Evolutionary conservation across 2,113 vertebrate species (phyloP).

Genomic region (Pygoscelis adeliae): DNA sequence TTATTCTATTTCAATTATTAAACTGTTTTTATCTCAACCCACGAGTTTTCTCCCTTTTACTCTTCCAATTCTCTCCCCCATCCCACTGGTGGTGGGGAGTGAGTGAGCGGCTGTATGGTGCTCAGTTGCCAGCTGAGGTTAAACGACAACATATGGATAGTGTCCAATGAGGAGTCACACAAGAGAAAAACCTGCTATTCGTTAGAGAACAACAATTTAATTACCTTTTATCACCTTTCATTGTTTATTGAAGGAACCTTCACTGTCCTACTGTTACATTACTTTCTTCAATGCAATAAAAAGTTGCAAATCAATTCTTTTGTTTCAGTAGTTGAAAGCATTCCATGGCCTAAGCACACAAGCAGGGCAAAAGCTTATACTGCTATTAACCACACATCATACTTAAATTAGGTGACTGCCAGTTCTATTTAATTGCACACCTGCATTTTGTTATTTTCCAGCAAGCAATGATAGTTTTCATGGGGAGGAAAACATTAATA

Average conservation of each 20-base stretch:
- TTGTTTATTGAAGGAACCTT: not conserved
- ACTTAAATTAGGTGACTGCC: not conserved
- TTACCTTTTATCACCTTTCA: not conserved
- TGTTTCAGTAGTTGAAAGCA: not conserved
- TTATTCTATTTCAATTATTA: too few relatives aligned
- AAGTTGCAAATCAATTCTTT: not conserved
- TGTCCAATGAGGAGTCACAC: not conserved
- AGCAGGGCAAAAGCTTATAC: not conserved
- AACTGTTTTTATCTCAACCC: too few relatives aligned
- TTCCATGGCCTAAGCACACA: not conserved
- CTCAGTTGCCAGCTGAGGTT: too few relatives aligned
- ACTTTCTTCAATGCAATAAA: not conserved
- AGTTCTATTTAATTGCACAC: not conserved
- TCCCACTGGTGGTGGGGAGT: too few relatives aligned
- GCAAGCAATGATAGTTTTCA: not conserved
- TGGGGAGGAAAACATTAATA: conserved; percentile 43
- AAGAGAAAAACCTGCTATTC: not conserved
- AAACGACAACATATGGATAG: not conserved
- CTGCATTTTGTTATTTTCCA: not conserved
- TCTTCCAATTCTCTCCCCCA: too few relatives aligned
- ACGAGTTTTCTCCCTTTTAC: too few relatives aligned
- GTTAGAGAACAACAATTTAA: not conserved
- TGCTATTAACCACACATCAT: not conserved
- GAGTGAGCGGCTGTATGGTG: too few relatives aligned
- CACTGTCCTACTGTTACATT: not conserved